Conservation (phyloP, 1,140 invertebrate genomes). For the Drosophila guanche region DNA sequence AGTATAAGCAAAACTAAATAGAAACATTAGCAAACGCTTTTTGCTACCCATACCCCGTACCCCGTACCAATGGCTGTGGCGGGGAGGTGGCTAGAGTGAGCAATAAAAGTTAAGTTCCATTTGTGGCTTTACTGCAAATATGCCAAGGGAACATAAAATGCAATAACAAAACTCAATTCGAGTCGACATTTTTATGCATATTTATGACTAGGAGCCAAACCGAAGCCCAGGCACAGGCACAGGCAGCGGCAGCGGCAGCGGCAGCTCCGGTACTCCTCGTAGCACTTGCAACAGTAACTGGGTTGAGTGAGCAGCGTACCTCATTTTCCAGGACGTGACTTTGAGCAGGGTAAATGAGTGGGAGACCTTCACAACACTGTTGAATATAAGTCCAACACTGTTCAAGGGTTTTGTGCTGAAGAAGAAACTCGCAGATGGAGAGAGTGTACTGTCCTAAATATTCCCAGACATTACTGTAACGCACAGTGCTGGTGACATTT, state of each 20-base stretch:
- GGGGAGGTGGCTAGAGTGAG: neutral
- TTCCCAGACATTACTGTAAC: constrained; percentile 18
- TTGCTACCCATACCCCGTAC: neutral
- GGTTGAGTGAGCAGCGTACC: too few relatives aligned
- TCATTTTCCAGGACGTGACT: too few relatives aligned
- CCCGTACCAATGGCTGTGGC: neutral
- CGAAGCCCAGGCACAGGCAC: constrained; percentile 6
- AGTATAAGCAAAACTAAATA: constrained; percentile 51
- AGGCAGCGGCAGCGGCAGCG: too few relatives aligned
- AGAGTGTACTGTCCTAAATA: constrained; percentile 29
- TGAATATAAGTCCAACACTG: too few relatives aligned
- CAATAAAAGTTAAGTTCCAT: constrained; percentile 63
- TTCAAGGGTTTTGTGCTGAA: too few relatives aligned
- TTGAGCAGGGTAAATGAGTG: too few relatives aligned
- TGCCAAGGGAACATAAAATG: constrained; percentile 50
- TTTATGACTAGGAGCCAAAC: constrained; percentile 42
- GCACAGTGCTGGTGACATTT: too few relatives aligned
- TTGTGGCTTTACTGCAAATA: constrained; percentile 32
- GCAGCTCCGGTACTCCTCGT: constrained; percentile 1
- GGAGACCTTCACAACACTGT: too few relatives aligned
- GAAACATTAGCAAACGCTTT: constrained; percentile 42
- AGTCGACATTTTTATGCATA: constrained; percentile 77
- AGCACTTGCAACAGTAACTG: constrained; percentile 1
- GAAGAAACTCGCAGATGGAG: too few relatives aligned
- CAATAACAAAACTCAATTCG: constrained; percentile 62